Percentiles rank a stretch among this genome's conserved stretches.
These are phyloP conservation scores for Enteromius trimaculatus DNA, from an alignment of 2,797 vertebrate genomes.

Conservation along the genomic window DNA sequence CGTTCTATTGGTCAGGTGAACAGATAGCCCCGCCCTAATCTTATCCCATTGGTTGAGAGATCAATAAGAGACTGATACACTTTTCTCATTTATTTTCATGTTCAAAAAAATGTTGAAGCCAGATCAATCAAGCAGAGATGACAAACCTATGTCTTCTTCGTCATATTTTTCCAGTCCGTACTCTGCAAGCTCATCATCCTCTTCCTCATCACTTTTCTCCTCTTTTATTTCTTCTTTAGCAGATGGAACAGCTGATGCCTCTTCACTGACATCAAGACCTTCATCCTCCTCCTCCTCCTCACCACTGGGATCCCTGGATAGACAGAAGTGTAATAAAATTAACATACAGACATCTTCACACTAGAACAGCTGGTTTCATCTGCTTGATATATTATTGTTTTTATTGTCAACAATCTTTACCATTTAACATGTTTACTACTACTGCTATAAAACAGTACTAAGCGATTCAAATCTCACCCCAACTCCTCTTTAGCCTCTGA, in stretches of 20 bases:
- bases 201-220: constrained; percentile 62
- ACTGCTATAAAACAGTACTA: background rate
- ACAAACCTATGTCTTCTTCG: constrained; percentile 82
- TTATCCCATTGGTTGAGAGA: background rate
- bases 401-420: background rate
- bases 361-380: background rate
- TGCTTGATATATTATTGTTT: background rate
- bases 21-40: background rate
- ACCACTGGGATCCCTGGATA: constrained; percentile 72
- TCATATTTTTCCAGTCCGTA: constrained; percentile 93
- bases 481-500: constrained; percentile 76
- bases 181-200: constrained; percentile 86
- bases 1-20: background rate
- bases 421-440: background rate
- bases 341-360: background rate
- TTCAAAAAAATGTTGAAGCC: background rate
- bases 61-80: background rate
- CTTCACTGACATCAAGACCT: constrained; percentile 56
- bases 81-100: background rate
- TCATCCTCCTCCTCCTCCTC: constrained; percentile 76
- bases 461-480: constrained; percentile 62
- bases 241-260: constrained; percentile 44
- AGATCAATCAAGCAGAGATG: background rate
- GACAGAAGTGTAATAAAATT: background rate
- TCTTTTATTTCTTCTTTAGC: constrained; percentile 49